These are phyloP conservation scores for Tympanuchus pallidicinctus DNA, from an alignment of 2,113 vertebrate species.

Conservation along the genomic window DNA sequence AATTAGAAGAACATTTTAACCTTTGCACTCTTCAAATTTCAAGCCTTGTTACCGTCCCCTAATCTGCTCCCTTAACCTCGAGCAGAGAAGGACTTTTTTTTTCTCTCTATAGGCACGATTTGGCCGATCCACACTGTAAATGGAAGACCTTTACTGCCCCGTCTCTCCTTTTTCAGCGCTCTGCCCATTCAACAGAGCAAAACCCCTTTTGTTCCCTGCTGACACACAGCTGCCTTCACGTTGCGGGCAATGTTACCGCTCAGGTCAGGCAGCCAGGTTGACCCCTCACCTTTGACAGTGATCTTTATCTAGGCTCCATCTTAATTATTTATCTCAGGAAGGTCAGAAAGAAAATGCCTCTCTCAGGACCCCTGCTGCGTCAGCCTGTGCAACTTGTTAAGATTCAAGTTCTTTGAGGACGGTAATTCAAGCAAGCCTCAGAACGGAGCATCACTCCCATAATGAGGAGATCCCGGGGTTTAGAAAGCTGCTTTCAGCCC, in stretches of 20 bases:
- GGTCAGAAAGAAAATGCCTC: constrained; percentile 60
- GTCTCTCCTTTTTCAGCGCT: neutral
- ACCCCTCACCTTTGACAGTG: constrained; percentile 67
- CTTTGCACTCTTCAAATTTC: neutral
- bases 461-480: neutral
- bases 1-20: neutral
- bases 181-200: neutral
- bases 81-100: neutral
- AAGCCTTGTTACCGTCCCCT: neutral
- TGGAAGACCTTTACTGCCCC: neutral
- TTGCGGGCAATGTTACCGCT: neutral
- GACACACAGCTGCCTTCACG: constrained; percentile 28
- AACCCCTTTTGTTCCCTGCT: neutral
- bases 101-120: neutral
- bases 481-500: constrained; percentile 19
- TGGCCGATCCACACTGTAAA: neutral
- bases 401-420: constrained; percentile 39
- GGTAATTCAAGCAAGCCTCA: neutral
- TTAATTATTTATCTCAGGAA: constrained; percentile 72
- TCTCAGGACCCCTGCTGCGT: constrained; percentile 55
- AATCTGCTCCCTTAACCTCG: neutral
- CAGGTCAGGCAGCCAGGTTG: constrained; percentile 33
- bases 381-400: neutral
- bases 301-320: constrained; percentile 71
- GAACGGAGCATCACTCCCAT: neutral